Evolutionary conservation across 2,113 vertebrate species (phyloP), one percentile per base, ranked within the genome.

Genomic region (Grallaria varia): DNA sequence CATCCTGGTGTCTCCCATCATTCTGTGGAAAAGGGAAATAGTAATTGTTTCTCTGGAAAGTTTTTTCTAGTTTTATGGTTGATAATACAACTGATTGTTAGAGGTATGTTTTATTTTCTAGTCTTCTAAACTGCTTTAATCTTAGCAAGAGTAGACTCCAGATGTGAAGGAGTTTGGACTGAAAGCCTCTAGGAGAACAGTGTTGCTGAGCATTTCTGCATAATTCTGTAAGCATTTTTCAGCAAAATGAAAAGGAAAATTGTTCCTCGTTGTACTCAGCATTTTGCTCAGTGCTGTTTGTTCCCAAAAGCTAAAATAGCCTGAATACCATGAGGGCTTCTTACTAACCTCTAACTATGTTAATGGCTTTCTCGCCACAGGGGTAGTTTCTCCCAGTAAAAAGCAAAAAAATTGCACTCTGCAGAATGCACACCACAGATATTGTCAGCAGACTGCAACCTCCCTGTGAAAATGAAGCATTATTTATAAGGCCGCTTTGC

Each of bases 291-390:
- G 42, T 37, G 33, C 35, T 88, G 2, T 81, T 92, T 18, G 24
- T 95, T 94, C 56, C 22, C 90, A 68, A 75, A 71, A 94, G 55
- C 84, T 89, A 62, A 91, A 95, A 84, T 62, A 89, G 63, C 69
- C 67, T 62, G 52, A 80, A 88, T 93, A 63, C 64, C 64, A 74
- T 4, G 20, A 93, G 56, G 55, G 25, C 37, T 92, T 74, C 89
- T 79, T 66, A 24, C 78, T 77, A 93, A 63, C 92, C 84, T 87
- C 28, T 90, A 86, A 79, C 74, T 89, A 64, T 47, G 47, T 69
- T 90, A 84, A 79, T 90, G 49, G 53, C 44, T 87, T 84, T 78
- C 81, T 89, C 74, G 47, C 88, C 94, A 82, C 80, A 84, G 64
- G 47, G 42, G 22, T 52, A 72, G 28, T 55, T 78, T 71, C 68